Percentiles rank a stretch among this genome's conserved stretches.
Conservation (phyloP, 1,140 invertebrate genomes). For the Trachelipus rathkii region DNA sequence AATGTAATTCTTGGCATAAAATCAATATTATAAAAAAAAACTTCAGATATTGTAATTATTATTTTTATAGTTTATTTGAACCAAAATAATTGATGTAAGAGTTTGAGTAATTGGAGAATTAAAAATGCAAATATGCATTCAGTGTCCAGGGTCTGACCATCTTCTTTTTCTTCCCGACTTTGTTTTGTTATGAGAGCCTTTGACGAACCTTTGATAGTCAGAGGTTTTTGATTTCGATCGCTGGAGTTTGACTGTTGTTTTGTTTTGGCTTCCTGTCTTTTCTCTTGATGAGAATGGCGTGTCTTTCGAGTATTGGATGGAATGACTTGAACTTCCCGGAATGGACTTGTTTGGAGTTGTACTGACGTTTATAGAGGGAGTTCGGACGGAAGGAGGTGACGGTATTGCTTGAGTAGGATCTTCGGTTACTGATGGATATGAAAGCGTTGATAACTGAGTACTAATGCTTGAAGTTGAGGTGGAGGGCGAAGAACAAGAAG, state of each 20-base stretch:
- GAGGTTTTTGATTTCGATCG: not conserved
- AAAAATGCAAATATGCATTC: not conserved
- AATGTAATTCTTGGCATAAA: too few relatives aligned
- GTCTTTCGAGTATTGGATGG: not conserved
- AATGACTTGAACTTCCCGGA: not conserved
- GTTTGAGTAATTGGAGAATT: too few relatives aligned
- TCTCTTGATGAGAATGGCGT: not conserved
- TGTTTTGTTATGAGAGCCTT: not conserved
- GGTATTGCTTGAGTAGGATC: not conserved
- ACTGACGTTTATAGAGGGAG: not conserved
- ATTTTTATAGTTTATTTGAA: too few relatives aligned
- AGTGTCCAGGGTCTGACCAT: not conserved
- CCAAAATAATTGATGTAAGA: too few relatives aligned
- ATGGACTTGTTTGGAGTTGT: not conserved
- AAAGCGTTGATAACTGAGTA: not conserved
- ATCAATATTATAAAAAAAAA: too few relatives aligned
- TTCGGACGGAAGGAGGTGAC: not conserved
- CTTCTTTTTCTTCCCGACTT: not conserved
- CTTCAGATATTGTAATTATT: too few relatives aligned
- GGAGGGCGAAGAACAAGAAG: not conserved
- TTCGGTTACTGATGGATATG: not conserved
- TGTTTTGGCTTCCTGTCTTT: not conserved
- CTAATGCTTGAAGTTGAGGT: too few relatives aligned
- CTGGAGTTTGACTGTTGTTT: not conserved
- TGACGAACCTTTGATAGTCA: not conserved